Conservation (phyloP, 2,797 vertebrate species). For the Parauchenoglanis ngamensis region DNA sequence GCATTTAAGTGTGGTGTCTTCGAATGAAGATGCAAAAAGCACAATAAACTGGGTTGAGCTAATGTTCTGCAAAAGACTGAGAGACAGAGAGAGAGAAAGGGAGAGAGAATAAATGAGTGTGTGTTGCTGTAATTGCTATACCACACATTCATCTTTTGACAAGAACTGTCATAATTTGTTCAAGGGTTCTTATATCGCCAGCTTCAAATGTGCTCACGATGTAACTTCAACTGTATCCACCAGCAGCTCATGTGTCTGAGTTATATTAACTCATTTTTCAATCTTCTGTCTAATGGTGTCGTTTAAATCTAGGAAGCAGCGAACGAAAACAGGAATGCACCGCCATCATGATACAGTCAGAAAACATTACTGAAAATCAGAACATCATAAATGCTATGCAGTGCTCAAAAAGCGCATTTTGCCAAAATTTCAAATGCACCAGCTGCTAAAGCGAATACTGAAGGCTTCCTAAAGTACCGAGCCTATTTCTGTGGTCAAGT, state of each 20-base stretch:
- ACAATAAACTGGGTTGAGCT: background rate
- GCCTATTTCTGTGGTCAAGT: background rate
- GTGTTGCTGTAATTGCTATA: background rate
- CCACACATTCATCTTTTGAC: background rate
- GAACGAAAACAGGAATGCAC: background rate
- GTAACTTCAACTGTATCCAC: background rate
- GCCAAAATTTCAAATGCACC: background rate
- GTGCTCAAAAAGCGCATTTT: background rate
- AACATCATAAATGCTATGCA: background rate
- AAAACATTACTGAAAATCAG: background rate
- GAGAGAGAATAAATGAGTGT: background rate
- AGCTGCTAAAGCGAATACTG: background rate
- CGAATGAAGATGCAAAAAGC: background rate
- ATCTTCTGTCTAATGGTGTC: background rate
- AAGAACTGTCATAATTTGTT: background rate
- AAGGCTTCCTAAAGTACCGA: background rate
- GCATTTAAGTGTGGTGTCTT: background rate
- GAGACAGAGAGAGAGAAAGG: background rate
- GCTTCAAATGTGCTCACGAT: slow-evolving; percentile 6
- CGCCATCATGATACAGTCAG: background rate
- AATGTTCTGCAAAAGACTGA: slow-evolving; percentile 3
- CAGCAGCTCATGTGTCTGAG: background rate
- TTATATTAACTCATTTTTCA: slow-evolving; percentile 17
- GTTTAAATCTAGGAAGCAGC: background rate
- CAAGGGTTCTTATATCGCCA: background rate